These are phyloP conservation scores for Xestia sexstrigata DNA, from an alignment of 2,888 invertebrate species.

Conservation along the genomic window DNA sequence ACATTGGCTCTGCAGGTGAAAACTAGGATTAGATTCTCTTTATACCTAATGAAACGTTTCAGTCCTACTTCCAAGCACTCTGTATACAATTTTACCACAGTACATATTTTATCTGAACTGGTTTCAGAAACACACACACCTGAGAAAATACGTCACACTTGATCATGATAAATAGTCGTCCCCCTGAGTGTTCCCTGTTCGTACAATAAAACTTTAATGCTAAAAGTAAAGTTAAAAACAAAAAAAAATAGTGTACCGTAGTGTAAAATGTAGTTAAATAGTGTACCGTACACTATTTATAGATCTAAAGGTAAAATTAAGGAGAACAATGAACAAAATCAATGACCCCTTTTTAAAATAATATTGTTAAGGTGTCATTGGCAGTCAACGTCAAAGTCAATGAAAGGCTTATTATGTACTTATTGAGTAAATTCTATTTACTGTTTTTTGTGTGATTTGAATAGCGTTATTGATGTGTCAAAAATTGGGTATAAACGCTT, in stretches of 20 bases:
- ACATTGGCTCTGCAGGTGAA: not conserved
- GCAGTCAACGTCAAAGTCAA: not conserved
- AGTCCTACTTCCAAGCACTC: not conserved
- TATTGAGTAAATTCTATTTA: conserved; percentile 8
- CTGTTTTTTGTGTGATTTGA: conserved; percentile 9
- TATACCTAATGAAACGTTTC: not conserved
- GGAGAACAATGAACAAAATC: not conserved
- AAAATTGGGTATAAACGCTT: not conserved
- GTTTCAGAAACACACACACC: conserved; percentile 25
- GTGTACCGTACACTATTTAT: conserved; percentile 52
- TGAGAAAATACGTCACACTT: conserved; percentile 34
- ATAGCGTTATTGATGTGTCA: not conserved
- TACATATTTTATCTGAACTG: not conserved
- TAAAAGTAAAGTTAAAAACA: no score
- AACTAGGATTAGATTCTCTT: not conserved
- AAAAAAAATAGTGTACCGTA: no score
- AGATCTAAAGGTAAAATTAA: conserved; percentile 13
- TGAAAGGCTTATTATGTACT: not conserved
- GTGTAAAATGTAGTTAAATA: no score
- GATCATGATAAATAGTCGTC: conserved; percentile 50
- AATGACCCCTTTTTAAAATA: conserved; percentile 31
- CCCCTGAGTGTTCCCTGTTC: conserved; percentile 1
- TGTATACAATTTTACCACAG: conserved; percentile 7
- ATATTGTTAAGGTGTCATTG: conserved; percentile 4
- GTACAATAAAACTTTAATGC: conserved; percentile 50